phyloP scores from a whole-genome alignment of 2,888 invertebrate genomes.

The Lasioglossum malachurum region DNA sequence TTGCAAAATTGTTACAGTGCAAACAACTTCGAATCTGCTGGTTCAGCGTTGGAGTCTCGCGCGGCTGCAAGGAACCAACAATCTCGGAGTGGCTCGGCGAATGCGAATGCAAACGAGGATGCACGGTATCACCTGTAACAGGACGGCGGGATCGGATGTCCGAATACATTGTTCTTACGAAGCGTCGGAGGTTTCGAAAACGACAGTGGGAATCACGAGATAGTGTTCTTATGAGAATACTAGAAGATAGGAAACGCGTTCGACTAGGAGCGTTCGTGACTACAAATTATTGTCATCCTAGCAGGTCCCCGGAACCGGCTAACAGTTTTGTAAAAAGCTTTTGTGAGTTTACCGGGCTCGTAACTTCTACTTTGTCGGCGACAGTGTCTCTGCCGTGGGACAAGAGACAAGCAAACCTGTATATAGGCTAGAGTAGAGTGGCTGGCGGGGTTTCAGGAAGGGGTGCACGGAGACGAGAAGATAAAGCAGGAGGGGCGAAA shows the following conservation, averaged over 20 bases:
- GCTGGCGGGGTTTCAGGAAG: slow-evolving; percentile 35
- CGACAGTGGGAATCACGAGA: slow-evolving; percentile 57
- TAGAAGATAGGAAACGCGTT: slow-evolving; percentile 46
- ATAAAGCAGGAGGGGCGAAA: slow-evolving; percentile 66
- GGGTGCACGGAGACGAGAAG: slow-evolving; percentile 50
- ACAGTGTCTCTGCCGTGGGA: slow-evolving; percentile 68
- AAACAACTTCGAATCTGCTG: background rate
- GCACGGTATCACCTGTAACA: background rate
- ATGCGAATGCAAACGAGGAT: slow-evolving; percentile 4
- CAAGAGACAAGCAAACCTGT: slow-evolving; percentile 66
- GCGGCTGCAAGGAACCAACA: background rate
- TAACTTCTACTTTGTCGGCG: slow-evolving; percentile 81
- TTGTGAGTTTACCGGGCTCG: slow-evolving; percentile 80
- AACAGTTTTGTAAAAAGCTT: slow-evolving; percentile 83
- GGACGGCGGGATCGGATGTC: background rate
- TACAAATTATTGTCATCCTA: slow-evolving; percentile 65
- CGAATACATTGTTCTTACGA: slow-evolving; percentile 3
- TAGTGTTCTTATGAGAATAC: slow-evolving; percentile 67
- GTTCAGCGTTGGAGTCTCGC: background rate
- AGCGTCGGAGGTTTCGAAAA: slow-evolving; percentile 8
- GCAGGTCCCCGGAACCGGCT: slow-evolving; percentile 60
- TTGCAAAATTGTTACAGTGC: background rate
- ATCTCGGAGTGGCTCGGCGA: background rate
- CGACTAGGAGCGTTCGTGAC: slow-evolving; percentile 53
- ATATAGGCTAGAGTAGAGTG: slow-evolving; percentile 43